Conservation (phyloP, 1,140 invertebrate species). For the Halyomorpha halys region DNA sequence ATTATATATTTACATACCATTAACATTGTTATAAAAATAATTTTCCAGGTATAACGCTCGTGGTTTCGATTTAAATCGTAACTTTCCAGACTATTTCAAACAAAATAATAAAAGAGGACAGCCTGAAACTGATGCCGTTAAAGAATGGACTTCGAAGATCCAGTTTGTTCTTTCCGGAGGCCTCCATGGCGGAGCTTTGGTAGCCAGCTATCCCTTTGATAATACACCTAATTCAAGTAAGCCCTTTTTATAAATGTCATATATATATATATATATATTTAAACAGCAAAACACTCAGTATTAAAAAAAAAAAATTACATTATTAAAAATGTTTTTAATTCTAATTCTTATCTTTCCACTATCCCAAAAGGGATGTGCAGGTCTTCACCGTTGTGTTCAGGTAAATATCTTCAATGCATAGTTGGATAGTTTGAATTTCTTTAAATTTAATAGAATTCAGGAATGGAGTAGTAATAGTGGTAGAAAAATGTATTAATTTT, state of each 20-base stretch:
- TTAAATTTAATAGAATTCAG: too few species aligned
- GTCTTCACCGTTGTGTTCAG: conserved; percentile 66
- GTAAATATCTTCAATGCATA: conserved; percentile 42
- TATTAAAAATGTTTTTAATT: not conserved
- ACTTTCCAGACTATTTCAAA: conserved; percentile 88
- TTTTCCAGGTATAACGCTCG: conserved; percentile 62
- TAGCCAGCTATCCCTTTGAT: conserved; percentile 86
- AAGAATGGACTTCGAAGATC: conserved; percentile 84
- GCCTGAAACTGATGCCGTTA: conserved; percentile 89
- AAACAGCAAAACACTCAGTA: not conserved
- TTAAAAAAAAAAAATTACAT: not conserved
- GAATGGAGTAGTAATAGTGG: too few species aligned
- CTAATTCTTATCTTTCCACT: not conserved
- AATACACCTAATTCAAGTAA: conserved; percentile 43
- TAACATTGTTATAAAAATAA: not conserved
- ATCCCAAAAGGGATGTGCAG: conserved; percentile 53
- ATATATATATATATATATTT: not conserved
- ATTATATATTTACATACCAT: too few species aligned
- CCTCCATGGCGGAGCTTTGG: conserved; percentile 82
- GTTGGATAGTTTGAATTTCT: too few species aligned
- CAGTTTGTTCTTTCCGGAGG: conserved; percentile 86
- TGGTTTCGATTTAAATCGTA: conserved; percentile 80
- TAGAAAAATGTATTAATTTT: too few species aligned
- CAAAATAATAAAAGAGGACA: conserved; percentile 71
- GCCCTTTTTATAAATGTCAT: not conserved